These are phyloP conservation scores for Bothrops jararaca DNA, from an alignment of 2,113 vertebrate species.

Conservation along the genomic window DNA sequence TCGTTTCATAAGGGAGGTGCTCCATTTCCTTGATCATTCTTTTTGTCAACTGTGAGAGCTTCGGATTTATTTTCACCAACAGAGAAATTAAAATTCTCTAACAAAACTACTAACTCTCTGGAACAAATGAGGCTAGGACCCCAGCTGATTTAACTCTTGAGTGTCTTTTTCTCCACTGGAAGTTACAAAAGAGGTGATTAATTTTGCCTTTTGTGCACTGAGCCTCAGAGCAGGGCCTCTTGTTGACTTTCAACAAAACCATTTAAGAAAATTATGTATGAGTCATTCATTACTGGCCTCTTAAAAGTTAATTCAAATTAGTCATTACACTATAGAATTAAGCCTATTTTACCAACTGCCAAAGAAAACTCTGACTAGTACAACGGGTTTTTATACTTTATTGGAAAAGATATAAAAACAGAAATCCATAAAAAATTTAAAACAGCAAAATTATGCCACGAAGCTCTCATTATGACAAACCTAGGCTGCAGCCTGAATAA, in stretches of 20 bases:
- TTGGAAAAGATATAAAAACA: constrained; percentile 59
- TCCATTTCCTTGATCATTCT: too few relatives aligned
- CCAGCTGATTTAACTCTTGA: background rate
- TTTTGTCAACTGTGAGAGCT: too few relatives aligned
- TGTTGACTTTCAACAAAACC: constrained; percentile 8
- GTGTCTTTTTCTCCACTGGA: rapidly evolving
- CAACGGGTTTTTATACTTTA: constrained; percentile 32
- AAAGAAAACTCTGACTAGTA: background rate
- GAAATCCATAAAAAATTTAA: constrained; percentile 58
- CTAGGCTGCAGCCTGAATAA: constrained; percentile 62
- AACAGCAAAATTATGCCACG: constrained; percentile 62
- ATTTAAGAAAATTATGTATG: constrained; percentile 32
- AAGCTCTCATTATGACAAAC: constrained; percentile 58
- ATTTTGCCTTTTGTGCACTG: background rate
- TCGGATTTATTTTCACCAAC: too few relatives aligned
- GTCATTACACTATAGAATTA: background rate
- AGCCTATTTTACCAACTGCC: background rate
- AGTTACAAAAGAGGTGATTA: background rate
- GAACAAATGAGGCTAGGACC: background rate
- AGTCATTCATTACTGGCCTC: constrained; percentile 9
- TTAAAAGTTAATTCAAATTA: background rate
- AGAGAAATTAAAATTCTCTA: too few relatives aligned
- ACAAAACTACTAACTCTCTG: background rate
- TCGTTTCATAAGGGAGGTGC: too few relatives aligned
- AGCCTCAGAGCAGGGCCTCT: background rate